These are phyloP conservation scores for Halocaridina rubra DNA, from an alignment of 2,888 invertebrate genomes.

Conservation along the genomic window DNA sequence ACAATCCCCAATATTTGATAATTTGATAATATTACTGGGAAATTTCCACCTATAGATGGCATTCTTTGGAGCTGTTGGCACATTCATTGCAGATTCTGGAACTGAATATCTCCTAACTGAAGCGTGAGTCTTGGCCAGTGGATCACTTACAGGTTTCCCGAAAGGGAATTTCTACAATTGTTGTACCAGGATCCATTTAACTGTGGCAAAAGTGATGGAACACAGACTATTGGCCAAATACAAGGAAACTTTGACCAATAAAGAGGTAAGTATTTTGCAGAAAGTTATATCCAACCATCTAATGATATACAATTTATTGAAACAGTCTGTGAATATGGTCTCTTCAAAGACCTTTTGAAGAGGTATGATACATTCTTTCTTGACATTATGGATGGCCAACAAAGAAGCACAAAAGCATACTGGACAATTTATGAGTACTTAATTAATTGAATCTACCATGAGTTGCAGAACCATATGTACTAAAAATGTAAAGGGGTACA, in stretches of 20 bases:
- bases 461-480: background rate
- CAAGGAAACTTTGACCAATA: background rate
- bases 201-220: too few species aligned
- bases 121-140: background rate
- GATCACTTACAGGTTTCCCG: background rate
- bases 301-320: background rate
- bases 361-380: background rate
- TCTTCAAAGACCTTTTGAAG: background rate
- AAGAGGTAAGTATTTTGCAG: background rate
- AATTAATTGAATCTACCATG: background rate
- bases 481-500: background rate
- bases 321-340: background rate
- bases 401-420: background rate
- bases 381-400: background rate
- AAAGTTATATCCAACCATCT: background rate
- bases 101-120: slow-evolving; percentile 13
- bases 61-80: slow-evolving; percentile 9
- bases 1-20: background rate
- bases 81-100: slow-evolving; percentile 12
- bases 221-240: background rate
- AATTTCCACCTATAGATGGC: background rate
- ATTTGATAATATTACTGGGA: background rate
- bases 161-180: background rate
- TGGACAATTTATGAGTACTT: slow-evolving; percentile 1
- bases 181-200: background rate